Conservation (phyloP, 2,797 vertebrate genomes). For the Phaenicophaeus curvirostris region DNA sequence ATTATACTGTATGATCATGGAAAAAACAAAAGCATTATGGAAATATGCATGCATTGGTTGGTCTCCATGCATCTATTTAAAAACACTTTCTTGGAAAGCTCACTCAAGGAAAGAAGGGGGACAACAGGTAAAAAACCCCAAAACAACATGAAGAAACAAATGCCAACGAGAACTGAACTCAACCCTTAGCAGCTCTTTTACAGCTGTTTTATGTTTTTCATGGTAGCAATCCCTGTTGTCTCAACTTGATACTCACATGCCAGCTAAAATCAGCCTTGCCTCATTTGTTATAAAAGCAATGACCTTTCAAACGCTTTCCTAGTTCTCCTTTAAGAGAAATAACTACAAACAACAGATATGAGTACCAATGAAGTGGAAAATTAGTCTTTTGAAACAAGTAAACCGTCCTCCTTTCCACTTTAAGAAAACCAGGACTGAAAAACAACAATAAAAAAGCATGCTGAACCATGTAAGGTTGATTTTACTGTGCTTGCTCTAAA, state of each 20-base stretch:
- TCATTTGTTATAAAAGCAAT: slow-evolving; percentile 37
- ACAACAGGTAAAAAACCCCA: neutral
- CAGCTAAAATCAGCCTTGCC: neutral
- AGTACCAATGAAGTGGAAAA: slow-evolving; percentile 21
- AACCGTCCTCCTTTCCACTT: neutral
- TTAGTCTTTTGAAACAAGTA: slow-evolving; percentile 21
- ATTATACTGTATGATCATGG: neutral
- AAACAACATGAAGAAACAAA: too few relatives aligned
- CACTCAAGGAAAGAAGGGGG: neutral
- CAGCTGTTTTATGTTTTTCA: neutral
- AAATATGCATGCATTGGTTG: neutral
- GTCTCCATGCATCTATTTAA: neutral
- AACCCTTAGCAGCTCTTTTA: neutral
- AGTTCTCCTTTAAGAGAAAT: slow-evolving; percentile 10
- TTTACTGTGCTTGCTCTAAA: neutral
- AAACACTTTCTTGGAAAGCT: neutral
- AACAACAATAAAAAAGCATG: neutral
- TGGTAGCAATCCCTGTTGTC: neutral
- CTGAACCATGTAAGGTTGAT: neutral
- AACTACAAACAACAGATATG: neutral
- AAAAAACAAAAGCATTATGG: neutral
- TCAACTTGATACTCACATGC: neutral
- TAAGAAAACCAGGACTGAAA: neutral
- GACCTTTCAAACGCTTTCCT: slow-evolving; percentile 38
- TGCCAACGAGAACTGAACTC: too few relatives aligned